phyloP scores from a whole-genome alignment of 2,888 invertebrate genomes.

The Sesia apiformis region DNA sequence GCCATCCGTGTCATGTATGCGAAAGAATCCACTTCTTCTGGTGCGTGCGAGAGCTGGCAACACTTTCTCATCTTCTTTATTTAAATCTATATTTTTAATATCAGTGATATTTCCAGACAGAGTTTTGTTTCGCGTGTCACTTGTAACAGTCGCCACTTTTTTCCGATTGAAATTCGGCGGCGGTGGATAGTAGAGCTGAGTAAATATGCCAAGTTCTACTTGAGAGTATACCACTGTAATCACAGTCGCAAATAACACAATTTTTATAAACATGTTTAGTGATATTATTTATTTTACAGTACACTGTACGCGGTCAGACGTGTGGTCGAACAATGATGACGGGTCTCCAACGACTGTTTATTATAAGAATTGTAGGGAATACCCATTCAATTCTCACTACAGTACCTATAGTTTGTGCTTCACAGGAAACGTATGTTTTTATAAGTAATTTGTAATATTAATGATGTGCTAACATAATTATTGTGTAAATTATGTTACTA shows the following conservation, averaged over 20 bases:
- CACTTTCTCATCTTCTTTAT: neutral
- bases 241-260: neutral
- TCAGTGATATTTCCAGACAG: neutral
- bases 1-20: slow-evolving; percentile 9
- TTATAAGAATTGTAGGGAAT: no score
- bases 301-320: no score
- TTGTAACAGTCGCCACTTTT: neutral
- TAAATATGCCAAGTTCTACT: neutral
- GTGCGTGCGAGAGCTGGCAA: slow-evolving; percentile 1
- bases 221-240: neutral
- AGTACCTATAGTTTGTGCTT: no score
- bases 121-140: neutral
- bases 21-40: slow-evolving; percentile 16
- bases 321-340: no score
- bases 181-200: neutral
- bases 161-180: neutral
- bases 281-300: no score
- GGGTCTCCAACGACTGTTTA: no score
- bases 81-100: neutral
- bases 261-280: neutral
- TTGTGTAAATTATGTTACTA: no score
- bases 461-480: no score
- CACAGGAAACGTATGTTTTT: no score
- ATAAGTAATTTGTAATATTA: no score
- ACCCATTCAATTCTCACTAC: no score